Evolutionary conservation across 2,113 vertebrate genomes (phyloP), one percentile per base, ranked within the genome.

Genomic region (Phyllopteryx taeniolatus): DNA sequence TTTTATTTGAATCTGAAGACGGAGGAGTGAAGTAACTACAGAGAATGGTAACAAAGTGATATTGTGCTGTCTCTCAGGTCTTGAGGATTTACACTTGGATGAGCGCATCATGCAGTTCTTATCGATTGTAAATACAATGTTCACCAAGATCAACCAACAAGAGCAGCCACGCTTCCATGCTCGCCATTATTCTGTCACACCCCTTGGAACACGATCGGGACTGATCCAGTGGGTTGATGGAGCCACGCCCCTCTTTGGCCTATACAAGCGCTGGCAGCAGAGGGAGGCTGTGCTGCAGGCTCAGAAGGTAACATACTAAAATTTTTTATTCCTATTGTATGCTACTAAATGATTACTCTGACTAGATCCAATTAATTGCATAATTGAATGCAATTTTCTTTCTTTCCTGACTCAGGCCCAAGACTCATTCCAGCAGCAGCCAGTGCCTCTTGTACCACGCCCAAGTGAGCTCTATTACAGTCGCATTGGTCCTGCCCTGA

Each of bases 61-160:
- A 49, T 15, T 56, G 4, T 72, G 33, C 0, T 69, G 11, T 64
- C 33, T 65, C 22, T 72, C 81, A 99, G 98, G 98, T 54, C 89
- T 99, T 78, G 98, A 99, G 88, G 98, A 99, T 84, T 91, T 99
- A 73, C 98, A 99, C 72, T 87, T 99, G 35, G 98, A 99, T 65
- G 98, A 99, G 83, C 94, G 98, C 72, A 99, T 99, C 85, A 99
- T 99, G 98, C 98, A 99, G n/a, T 99, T 99, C 79, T 70, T 99
- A 35, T 98, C 98, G 0, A 99, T 99, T 1, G 98, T 99, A 79
- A 99, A 99, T 89, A 99, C 96, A 19, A 99, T 99, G 98, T 99
- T 99, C 88, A 97, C 96, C 64, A 99, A 97, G 14, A 95, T 98
- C 39, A 98, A 99, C 91, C 95, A 96, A 68, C 96, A 98, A 72